These are phyloP conservation scores for Enteromius anoplus DNA, from an alignment of 2,797 vertebrate genomes.

Conservation along the genomic window DNA sequence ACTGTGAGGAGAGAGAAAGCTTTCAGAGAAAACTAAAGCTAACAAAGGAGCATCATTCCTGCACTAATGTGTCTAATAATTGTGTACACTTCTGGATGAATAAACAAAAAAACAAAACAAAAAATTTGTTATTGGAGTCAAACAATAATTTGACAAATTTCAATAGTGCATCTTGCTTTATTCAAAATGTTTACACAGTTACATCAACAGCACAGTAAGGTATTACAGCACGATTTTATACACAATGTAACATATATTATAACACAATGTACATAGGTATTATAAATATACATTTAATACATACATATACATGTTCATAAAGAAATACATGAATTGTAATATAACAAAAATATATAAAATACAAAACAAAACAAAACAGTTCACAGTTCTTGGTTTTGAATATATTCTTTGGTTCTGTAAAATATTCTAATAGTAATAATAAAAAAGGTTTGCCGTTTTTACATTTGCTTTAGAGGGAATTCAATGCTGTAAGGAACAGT, in stretches of 20 bases:
- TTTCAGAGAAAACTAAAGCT: background rate
- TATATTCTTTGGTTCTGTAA: background rate
- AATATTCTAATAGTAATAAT: background rate
- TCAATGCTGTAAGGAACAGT: background rate
- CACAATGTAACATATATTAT: background rate
- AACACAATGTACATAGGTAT: background rate
- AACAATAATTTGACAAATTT: background rate
- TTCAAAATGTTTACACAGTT: background rate
- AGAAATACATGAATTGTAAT: background rate
- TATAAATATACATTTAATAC: slow-evolving; percentile 1
- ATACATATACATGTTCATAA: slow-evolving; percentile 1
- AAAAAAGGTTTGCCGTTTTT: background rate
- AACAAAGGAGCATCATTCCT: background rate
- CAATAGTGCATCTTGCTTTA: background rate
- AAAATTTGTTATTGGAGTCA: background rate
- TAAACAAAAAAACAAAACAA: no score
- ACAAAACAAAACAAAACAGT: background rate
- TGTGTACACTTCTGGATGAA: background rate
- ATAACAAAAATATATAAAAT: background rate
- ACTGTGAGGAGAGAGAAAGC: background rate
- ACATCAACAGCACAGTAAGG: background rate
- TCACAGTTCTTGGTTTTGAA: background rate
- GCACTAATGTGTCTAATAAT: background rate
- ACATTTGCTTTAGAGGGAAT: no score
- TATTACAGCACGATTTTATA: background rate